These are phyloP conservation scores for Bombus waltoni DNA, from an alignment of 1,140 invertebrate species.

Conservation along the genomic window DNA sequence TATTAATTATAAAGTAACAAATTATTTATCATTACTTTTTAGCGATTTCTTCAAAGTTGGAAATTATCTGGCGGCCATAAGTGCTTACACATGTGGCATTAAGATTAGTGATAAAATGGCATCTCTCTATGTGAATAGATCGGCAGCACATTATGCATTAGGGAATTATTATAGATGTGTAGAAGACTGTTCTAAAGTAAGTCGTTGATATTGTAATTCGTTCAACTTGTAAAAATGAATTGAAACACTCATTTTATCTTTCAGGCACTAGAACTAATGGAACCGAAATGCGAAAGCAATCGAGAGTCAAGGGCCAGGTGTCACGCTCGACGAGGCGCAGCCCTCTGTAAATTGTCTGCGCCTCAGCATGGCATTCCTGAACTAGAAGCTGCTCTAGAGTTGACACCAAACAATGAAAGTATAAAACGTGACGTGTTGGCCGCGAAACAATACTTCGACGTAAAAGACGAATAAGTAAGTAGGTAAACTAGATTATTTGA, in stretches of 20 bases:
- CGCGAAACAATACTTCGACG: constrained; percentile 70
- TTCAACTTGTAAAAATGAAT: background rate
- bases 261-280: constrained; percentile 88
- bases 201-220: background rate
- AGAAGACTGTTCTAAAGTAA: constrained; percentile 86
- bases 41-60: constrained; percentile 88
- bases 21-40: constrained; percentile 60
- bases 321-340: constrained; percentile 88
- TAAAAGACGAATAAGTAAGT: constrained; percentile 58
- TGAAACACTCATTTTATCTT: constrained; percentile 66
- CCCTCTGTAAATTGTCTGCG: constrained; percentile 88
- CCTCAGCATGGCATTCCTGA: constrained; percentile 89
- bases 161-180: constrained; percentile 89
- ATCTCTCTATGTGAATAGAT: constrained; percentile 89
- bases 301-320: constrained; percentile 87
- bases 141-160: constrained; percentile 89
- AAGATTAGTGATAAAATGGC: constrained; percentile 89
- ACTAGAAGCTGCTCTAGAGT: constrained; percentile 87
- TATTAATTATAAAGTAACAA: constrained; percentile 12
- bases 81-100: constrained; percentile 91
- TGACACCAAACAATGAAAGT: constrained; percentile 84
- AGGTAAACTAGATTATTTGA: constrained; percentile 4
- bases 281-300: constrained; percentile 88
- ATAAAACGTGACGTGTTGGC: constrained; percentile 79
- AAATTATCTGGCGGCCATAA: constrained; percentile 91